These are phyloP conservation scores for Periparus ater DNA, from an alignment of 2,797 vertebrate species.

Conservation along the genomic window DNA sequence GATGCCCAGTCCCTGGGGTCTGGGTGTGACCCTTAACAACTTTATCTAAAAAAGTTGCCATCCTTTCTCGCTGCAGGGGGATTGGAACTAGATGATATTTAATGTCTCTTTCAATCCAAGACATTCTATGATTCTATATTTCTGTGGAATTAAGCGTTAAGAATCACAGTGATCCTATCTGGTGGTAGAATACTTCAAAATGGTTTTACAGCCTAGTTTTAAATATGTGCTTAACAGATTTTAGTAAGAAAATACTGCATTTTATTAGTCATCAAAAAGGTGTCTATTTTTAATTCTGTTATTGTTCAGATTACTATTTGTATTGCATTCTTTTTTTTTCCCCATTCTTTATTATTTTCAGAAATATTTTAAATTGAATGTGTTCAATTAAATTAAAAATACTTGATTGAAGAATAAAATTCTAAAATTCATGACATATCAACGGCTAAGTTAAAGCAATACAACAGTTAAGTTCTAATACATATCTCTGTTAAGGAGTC, in stretches of 20 bases:
- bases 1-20: fast-evolving
- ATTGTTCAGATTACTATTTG: not conserved
- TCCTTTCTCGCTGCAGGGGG: no score
- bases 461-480: not conserved
- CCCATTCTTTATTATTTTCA: not conserved
- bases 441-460: not conserved
- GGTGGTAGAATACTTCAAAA: not conserved
- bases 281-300: not conserved
- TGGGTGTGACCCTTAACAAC: not conserved
- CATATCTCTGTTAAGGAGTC: not conserved
- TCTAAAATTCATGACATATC: not conserved
- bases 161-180: not conserved
- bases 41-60: no score
- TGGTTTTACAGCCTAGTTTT: not conserved
- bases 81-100: not conserved
- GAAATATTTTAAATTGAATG: not conserved
- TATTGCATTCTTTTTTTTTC: not conserved
- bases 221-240: not conserved
- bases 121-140: not conserved
- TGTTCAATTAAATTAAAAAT: not conserved
- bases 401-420: not conserved
- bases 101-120: not conserved
- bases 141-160: not conserved
- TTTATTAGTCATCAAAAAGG: not conserved
- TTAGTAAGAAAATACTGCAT: not conserved